Conservation (phyloP, 2,888 invertebrate genomes). For the Amblyjoppa fuscipennis region DNA sequence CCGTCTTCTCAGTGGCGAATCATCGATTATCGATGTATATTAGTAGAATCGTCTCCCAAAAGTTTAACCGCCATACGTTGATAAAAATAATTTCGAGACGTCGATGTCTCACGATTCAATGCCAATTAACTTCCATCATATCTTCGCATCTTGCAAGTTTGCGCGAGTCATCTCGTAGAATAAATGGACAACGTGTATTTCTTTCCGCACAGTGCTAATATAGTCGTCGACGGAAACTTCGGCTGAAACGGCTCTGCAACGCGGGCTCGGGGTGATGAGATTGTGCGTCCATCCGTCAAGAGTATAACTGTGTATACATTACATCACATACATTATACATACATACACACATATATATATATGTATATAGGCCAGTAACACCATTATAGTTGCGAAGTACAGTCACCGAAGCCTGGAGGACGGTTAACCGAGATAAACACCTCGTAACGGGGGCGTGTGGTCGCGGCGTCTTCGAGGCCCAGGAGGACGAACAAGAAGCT, state of each 20-base stretch:
- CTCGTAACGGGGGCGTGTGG: slow-evolving; percentile 56
- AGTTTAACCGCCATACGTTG: no score
- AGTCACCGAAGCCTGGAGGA: slow-evolving; percentile 30
- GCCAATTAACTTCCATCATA: no score
- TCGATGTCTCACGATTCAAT: no score
- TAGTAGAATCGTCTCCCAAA: neutral
- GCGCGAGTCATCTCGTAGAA: neutral
- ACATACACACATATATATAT: neutral
- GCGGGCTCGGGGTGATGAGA: neutral
- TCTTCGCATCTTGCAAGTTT: neutral
- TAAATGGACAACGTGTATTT: neutral
- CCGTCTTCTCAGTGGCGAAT: neutral
- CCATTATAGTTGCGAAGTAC: slow-evolving; percentile 28
- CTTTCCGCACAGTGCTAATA: neutral
- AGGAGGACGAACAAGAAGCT: slow-evolving; percentile 56
- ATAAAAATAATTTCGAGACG: no score
- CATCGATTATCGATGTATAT: neutral
- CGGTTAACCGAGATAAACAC: slow-evolving; percentile 68
- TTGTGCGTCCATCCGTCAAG: slow-evolving; percentile 13
- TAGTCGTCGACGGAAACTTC: neutral
- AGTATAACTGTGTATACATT: slow-evolving; percentile 1
- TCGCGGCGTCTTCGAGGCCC: slow-evolving; percentile 47
- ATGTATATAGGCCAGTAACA: neutral
- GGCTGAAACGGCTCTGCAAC: slow-evolving; percentile 9
- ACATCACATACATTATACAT: neutral